Base-by-base conservation (phyloP, 2,797 vertebrate genomes). In the Muscicapa comitata region DNA sequence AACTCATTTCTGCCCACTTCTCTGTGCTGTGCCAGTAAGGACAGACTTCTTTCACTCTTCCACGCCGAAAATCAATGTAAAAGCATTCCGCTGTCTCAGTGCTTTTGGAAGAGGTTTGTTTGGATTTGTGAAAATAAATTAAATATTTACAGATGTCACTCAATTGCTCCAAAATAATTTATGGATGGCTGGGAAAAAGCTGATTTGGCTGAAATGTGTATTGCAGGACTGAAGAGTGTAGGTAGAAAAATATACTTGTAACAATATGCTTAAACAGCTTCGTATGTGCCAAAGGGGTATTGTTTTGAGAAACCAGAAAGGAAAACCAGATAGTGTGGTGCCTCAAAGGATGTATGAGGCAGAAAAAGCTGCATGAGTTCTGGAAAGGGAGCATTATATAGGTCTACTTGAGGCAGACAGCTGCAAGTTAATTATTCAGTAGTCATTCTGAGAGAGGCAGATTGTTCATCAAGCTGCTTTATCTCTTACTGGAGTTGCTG, bases 1-100 rank as follows among this genome's bases (percentile, higher is more conserved):
- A 33, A 9, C 12, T 37, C 0, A 0, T 37, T 45, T 20, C 37
- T 73, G 29, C 31, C 1, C 6, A 0, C 37, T 55, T 18, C n/a
- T 12, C 4, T 12, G 15, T 10, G 71, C 38, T 28, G 0, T 21
- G 62, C 3, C 35, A 7, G 3, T 10, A 28, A 63, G n/a, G 17
- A 13, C 2, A 53, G 4, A 10, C 13, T 2, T 7, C 16, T 38
- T 14, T 8, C 16, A 1, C 14, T 20, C 13, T 48, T 29, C 5
- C 6, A 9, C 42, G 2, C 50, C 3, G 38, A 10, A 50, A 58
- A 42, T 45, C 54, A 20, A 0, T 37, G 31, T 28, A 6, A 33
- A 82, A 57, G 3, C 21, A 5, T 75, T 75, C 2, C 8, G 15
- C 23, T 40, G 4, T 29, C 66, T 35, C 4, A 0, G 4, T 71